Evolutionary conservation across 2,113 vertebrate species (phyloP), one percentile per base, ranked within the genome.

Genomic region (Nothoprocta pentlandii): DNA sequence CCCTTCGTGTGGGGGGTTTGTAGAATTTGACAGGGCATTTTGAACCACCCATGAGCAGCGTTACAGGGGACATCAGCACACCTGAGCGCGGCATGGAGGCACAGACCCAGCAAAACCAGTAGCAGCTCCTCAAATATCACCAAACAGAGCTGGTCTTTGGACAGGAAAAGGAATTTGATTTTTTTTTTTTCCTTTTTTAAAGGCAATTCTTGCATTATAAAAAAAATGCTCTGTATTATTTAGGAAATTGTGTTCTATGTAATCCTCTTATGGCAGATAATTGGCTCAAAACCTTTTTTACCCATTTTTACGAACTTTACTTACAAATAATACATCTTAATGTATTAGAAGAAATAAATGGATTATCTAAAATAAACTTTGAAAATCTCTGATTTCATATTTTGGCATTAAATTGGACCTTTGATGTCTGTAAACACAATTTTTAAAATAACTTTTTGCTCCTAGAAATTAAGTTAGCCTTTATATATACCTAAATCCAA

Each of bases 1-100:
- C 2, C 0, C 19, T 68, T 76, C 63, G 54, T 2, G 0, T 75
- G 10, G 0, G 32, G 9, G 32, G 13, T 20, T 80, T 74, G 34
- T 49, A n/a, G 49, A 36, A 25, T 7, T 30, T 36, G 14, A 12
- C 2, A 10, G 10, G 19, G 20, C 16, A 2, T 26, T 49, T 63
- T 47, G 30, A 28, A 20, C 12, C 59, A 1, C 12, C n/a, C 56
- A 4, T 51, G 19, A 46, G 23, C 77, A 64, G 15, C 22, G 5
- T 26, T 36, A 39, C 17, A 46, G 32, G 39, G 13, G 20, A 73
- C 47, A 21, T 8, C 47, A 56, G 16, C 39, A 17, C 20, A 47
- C 4, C n/a, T 16, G 19, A 16, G 1, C 16, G 25, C 17, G 1
- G 23, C 10, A 30, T 32, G 17, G 10, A 78, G 19, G 8, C 32